These are phyloP conservation scores for Orius insidiosus DNA, from an alignment of 1,140 invertebrate genomes.

Conservation along the genomic window DNA sequence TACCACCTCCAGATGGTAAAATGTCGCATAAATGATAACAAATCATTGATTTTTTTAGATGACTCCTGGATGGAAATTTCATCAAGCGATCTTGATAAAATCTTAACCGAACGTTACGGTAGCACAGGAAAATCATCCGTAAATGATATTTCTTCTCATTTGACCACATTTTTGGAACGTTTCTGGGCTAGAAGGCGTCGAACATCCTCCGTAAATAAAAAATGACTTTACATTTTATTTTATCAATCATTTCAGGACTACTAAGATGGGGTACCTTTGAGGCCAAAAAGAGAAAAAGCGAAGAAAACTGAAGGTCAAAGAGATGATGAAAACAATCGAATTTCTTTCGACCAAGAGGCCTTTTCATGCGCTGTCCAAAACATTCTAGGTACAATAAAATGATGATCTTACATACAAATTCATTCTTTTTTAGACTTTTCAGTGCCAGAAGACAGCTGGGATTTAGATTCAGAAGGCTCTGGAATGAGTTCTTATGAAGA, in stretches of 20 bases:
- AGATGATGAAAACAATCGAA: conserved; percentile 29
- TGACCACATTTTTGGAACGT: conserved; percentile 66
- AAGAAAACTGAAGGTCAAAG: conserved; percentile 18
- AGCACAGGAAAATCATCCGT: conserved; percentile 13
- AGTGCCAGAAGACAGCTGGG: conserved; percentile 58
- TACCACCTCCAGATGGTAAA: conserved; percentile 31
- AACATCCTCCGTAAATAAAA: conserved; percentile 30
- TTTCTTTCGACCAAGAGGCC: conserved; percentile 55
- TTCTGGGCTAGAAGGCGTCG: conserved; percentile 69
- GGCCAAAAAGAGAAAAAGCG: conserved; percentile 11
- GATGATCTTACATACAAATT: no score
- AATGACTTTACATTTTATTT: no score
- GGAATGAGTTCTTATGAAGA: conserved; percentile 65
- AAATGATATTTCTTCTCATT: conserved; percentile 25
- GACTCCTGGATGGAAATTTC: conserved; percentile 77
- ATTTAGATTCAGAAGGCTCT: conserved; percentile 48
- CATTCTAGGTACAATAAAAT: conserved; percentile 50
- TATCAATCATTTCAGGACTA: no score
- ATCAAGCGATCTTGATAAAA: conserved; percentile 60
- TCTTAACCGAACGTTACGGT: conserved; percentile 59
- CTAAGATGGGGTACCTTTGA: conserved; percentile 13
- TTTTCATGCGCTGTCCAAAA: conserved; percentile 56
- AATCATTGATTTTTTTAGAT: conserved; percentile 22
- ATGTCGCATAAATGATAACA: no score
- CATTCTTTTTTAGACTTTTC: conserved; percentile 43